Evolutionary conservation across 2,888 invertebrate species (phyloP).

Genomic region (Drosophila anomalata): DNA sequence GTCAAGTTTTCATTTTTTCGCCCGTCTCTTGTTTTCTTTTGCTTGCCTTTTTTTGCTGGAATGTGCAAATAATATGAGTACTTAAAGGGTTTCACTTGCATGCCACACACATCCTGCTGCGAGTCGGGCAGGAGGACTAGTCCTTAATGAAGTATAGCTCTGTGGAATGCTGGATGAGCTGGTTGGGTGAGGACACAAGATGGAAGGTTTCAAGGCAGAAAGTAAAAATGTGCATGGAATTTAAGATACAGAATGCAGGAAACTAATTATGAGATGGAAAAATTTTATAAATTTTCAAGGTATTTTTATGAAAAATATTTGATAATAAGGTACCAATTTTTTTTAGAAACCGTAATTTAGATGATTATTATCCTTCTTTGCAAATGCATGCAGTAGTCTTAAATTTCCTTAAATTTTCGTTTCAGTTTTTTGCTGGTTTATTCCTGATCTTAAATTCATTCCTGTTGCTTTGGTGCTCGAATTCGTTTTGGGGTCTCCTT

Average conservation of each 20-base stretch:
- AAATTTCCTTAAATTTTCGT: conserved; percentile 9
- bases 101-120: conserved; percentile 2
- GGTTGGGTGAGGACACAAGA: conserved; percentile 16
- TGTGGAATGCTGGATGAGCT: conserved; percentile 34
- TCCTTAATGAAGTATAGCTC: conserved; percentile 39
- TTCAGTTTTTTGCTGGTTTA: background rate
- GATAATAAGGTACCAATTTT: too few relatives aligned
- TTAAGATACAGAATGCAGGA: conserved; percentile 12
- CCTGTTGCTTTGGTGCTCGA: conserved; percentile 30
- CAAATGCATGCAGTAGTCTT: background rate
- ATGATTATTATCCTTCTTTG: too few relatives aligned
- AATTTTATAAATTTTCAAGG: conserved; percentile 6
- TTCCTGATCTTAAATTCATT: conserved; percentile 31
- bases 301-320: background rate
- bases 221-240: conserved; percentile 24
- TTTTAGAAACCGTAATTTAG: too few relatives aligned
- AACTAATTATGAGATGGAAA: conserved; percentile 22
- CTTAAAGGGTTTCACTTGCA: conserved; percentile 59
- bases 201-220: conserved; percentile 9
- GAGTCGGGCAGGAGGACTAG: background rate
- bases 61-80: conserved; percentile 70
- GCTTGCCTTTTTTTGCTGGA: conserved; percentile 25
- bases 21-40: conserved; percentile 20
- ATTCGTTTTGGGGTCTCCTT: conserved; percentile 26
- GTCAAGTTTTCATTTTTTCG: conserved; percentile 29